These are phyloP conservation scores for Doryteuthis pealeii DNA, from an alignment of 1,140 invertebrate genomes.

Conservation along the genomic window DNA sequence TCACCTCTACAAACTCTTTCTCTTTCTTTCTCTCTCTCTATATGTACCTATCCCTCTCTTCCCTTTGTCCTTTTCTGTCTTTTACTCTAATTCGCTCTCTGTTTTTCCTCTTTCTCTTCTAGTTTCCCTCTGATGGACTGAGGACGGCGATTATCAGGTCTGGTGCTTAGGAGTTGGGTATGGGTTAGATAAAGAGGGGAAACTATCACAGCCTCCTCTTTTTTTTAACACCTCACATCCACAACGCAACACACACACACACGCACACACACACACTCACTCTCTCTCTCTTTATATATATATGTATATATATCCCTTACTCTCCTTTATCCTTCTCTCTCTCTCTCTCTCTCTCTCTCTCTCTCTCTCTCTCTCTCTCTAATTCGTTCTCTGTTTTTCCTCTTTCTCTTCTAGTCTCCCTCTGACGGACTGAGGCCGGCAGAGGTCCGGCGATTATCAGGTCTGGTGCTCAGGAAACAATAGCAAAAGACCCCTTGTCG, in stretches of 20 bases:
- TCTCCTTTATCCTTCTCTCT: neutral
- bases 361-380: neutral
- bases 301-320: no score
- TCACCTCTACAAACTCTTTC: neutral
- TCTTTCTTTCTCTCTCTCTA: neutral
- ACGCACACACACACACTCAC: no score
- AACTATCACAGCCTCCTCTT: neutral
- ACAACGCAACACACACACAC: neutral
- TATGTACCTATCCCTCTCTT: neutral
- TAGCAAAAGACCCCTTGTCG: conserved; percentile 3
- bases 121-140: neutral
- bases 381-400: neutral
- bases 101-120: neutral
- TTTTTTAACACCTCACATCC: neutral
- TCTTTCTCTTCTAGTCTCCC: neutral
- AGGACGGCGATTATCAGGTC: neutral
- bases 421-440: neutral
- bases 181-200: neutral
- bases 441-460: conserved; percentile 9
- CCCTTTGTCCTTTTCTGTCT: neutral
- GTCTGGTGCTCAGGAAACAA: neutral
- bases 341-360: neutral
- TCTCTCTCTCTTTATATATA: no score
- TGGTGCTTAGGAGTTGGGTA: neutral
- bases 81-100: neutral